phyloP scores from a whole-genome alignment of 2,113 vertebrate genomes.

The Paraplagusia blochii region DNA sequence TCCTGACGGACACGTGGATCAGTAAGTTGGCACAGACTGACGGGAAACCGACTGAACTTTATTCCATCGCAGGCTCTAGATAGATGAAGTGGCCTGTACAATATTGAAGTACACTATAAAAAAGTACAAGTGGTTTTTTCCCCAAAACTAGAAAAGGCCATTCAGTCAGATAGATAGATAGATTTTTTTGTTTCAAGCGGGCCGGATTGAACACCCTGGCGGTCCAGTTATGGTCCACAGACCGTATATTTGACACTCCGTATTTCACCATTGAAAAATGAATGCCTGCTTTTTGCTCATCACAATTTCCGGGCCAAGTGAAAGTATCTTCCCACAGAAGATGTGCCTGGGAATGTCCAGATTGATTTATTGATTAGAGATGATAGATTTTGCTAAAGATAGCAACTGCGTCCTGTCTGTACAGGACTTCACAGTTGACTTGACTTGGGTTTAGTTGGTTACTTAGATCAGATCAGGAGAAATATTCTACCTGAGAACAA shows the following conservation, averaged over 20 bases:
- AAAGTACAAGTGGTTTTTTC: too few species aligned
- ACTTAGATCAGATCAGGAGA: background rate
- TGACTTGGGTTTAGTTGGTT: background rate
- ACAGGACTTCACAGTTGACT: background rate
- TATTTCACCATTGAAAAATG: background rate
- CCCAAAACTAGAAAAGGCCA: too few species aligned
- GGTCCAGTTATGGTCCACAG: too few species aligned
- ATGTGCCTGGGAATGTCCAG: background rate
- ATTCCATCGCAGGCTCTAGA: too few species aligned
- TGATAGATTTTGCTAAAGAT: constrained; percentile 26
- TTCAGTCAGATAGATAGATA: too few species aligned
- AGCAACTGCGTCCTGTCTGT: constrained; percentile 1
- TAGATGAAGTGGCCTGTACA: too few species aligned
- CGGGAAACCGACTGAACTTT: too few species aligned
- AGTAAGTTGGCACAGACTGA: background rate
- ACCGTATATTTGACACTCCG: background rate
- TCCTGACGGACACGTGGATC: background rate
- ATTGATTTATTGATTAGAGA: constrained; percentile 21
- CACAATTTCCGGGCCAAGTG: too few species aligned
- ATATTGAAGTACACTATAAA: too few species aligned
- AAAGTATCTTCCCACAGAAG: background rate
- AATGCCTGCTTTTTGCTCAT: too few species aligned
- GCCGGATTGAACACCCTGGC: too few species aligned
- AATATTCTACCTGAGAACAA: constrained; percentile 17
- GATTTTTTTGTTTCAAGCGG: too few species aligned